These are phyloP conservation scores for Pelecanus crispus DNA, from an alignment of 2,113 vertebrate species.

Conservation along the genomic window DNA sequence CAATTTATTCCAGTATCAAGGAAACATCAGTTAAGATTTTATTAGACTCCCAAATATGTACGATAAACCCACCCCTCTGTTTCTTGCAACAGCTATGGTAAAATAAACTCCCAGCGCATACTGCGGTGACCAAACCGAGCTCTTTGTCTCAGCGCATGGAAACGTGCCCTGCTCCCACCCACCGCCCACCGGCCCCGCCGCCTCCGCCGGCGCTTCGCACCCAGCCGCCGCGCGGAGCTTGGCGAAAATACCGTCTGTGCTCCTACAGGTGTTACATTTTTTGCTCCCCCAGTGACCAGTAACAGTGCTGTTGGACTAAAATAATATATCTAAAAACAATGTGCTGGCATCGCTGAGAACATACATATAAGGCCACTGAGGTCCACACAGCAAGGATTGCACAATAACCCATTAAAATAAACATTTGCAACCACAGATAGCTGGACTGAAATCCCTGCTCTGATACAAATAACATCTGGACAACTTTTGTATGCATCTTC, in stretches of 20 bases:
- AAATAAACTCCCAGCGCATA: constrained; percentile 64
- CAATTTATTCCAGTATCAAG: constrained; percentile 57
- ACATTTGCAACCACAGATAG: constrained; percentile 84
- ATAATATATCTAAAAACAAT: constrained; percentile 69
- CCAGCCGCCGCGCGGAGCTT: neutral
- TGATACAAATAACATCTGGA: constrained; percentile 87
- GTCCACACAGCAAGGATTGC: constrained; percentile 75
- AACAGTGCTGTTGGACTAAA: constrained; percentile 58
- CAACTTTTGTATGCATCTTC: constrained; percentile 85
- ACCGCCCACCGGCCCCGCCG: neutral
- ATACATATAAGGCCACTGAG: constrained; percentile 73
- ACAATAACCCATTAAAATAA: constrained; percentile 85
- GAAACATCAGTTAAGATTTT: constrained; percentile 54
- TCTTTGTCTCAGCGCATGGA: constrained; percentile 45
- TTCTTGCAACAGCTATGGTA: constrained; percentile 45
- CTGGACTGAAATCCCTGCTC: constrained; percentile 78
- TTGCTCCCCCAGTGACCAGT: constrained; percentile 48
- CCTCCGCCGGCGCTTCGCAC: neutral
- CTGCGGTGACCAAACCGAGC: constrained; percentile 22
- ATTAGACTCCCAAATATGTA: constrained; percentile 60
- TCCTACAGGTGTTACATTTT: constrained; percentile 75
- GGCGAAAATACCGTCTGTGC: constrained; percentile 26
- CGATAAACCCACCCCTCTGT: constrained; percentile 35
- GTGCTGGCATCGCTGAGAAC: constrained; percentile 71
- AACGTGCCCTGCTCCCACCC: neutral